Evolutionary conservation across 2,888 invertebrate genomes (phyloP).

Genomic region (Hirtodrosophila histrioides): DNA sequence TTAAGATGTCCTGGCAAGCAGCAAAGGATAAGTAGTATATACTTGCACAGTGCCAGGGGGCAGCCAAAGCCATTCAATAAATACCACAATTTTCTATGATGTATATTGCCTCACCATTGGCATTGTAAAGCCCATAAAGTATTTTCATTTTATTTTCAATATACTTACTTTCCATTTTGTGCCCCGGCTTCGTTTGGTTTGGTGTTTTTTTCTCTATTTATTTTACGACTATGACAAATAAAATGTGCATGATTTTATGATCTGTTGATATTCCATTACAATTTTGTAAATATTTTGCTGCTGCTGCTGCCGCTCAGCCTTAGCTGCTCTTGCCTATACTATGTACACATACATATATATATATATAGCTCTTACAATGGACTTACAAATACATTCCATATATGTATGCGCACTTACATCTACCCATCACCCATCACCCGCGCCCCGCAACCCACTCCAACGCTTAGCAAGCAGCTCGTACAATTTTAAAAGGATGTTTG

Average conservation of each 20-base stretch:
- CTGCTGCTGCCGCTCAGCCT: constrained; percentile 40
- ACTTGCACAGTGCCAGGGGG: constrained; percentile 4
- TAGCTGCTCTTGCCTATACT: constrained; percentile 15
- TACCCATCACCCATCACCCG: background rate
- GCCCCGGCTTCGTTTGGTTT: constrained; percentile 29
- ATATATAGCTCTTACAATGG: constrained; percentile 67
- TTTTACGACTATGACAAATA: constrained; percentile 77
- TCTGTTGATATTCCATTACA: constrained; percentile 80
- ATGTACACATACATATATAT: constrained; percentile 28
- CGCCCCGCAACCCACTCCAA: background rate
- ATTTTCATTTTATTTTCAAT: constrained; percentile 77
- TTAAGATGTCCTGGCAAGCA: constrained; percentile 30
- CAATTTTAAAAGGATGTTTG: constrained; percentile 73
- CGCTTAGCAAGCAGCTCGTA: constrained; percentile 28
- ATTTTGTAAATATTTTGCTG: constrained; percentile 80
- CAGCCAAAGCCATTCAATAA: constrained; percentile 71
- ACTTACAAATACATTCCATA: constrained; percentile 69
- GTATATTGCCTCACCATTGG: constrained; percentile 54
- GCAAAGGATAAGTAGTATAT: constrained; percentile 26
- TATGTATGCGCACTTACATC: constrained; percentile 13
- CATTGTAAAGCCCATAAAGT: constrained; percentile 74
- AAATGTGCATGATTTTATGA: constrained; percentile 80
- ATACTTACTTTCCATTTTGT: constrained; percentile 59
- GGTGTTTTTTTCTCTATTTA: constrained; percentile 31
- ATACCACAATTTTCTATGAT: constrained; percentile 72